Evolutionary conservation across 2,888 invertebrate species (phyloP).

Genomic region (Diploptera punctata): DNA sequence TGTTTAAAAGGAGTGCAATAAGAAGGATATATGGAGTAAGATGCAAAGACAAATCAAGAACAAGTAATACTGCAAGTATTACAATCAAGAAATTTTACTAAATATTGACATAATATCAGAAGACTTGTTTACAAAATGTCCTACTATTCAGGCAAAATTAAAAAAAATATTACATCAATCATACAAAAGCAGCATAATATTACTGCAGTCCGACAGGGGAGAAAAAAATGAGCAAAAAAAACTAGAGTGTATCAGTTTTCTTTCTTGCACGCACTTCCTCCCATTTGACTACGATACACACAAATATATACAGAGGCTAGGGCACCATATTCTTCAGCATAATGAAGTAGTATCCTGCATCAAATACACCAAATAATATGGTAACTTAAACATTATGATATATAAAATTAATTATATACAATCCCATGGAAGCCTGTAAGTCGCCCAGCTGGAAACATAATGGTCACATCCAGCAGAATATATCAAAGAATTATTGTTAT

Average conservation of each 20-base stretch:
- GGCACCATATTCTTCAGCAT: conserved; percentile 6
- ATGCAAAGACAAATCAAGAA: too few relatives aligned
- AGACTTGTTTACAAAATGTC: conserved; percentile 34
- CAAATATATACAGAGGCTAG: conserved; percentile 12
- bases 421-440: background rate
- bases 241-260: background rate
- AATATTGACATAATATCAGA: conserved; percentile 31
- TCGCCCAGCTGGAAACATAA: background rate
- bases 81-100: conserved; percentile 29
- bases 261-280: conserved; percentile 4
- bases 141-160: conserved; percentile 36
- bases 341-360: background rate
- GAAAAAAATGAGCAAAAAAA: conserved; percentile 31
- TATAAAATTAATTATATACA: conserved; percentile 19
- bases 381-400: background rate
- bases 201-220: conserved; percentile 28
- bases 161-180: conserved; percentile 36
- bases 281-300: conserved; percentile 8
- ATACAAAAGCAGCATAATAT: conserved; percentile 30
- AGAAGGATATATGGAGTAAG: too few relatives aligned
- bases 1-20: too few relatives aligned
- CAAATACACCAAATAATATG: conserved; percentile 10
- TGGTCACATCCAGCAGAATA: too few relatives aligned
- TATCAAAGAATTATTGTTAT: too few relatives aligned
- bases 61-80: too few relatives aligned